Conservation (phyloP, 2,888 invertebrate species). For the Synergus gifuensis region DNA sequence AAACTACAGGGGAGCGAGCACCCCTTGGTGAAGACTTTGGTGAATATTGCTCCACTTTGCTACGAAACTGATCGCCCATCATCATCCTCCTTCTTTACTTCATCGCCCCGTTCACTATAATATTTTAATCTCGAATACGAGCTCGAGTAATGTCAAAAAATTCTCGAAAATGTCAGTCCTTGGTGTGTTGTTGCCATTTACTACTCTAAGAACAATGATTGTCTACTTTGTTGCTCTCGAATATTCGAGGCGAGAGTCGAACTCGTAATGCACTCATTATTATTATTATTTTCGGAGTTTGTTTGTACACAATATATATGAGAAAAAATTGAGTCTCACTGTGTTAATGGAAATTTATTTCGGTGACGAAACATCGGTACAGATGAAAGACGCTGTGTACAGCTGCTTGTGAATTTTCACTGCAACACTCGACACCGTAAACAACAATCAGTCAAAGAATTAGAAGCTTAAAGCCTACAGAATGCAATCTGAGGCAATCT, state of each 20-base stretch:
- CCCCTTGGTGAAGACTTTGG: slow-evolving; percentile 97
- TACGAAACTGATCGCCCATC: slow-evolving; percentile 94
- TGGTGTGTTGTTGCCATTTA: slow-evolving; percentile 13
- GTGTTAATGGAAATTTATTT: neutral
- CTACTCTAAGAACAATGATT: slow-evolving; percentile 15
- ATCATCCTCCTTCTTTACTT: slow-evolving; percentile 83
- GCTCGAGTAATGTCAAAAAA: slow-evolving; percentile 19
- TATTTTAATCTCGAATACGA: slow-evolving; percentile 34
- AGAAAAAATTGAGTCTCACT: neutral
- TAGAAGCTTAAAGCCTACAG: neutral
- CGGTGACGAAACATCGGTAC: slow-evolving; percentile 23
- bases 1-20: slow-evolving; percentile 96
- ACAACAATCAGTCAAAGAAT: neutral
- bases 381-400: slow-evolving; percentile 29
- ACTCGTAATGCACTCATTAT: slow-evolving; percentile 20
- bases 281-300: neutral
- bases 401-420: neutral
- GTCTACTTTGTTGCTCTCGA: slow-evolving; percentile 1
- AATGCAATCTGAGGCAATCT: slow-evolving; percentile 7
- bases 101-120: slow-evolving; percentile 66
- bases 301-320: slow-evolving; percentile 10
- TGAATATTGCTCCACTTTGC: slow-evolving; percentile 94
- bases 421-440: neutral
- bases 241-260: slow-evolving; percentile 10
- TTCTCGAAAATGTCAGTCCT: neutral